phyloP scores from a whole-genome alignment of 2,888 invertebrate genomes.

The Drosophila kanekoi region DNA sequence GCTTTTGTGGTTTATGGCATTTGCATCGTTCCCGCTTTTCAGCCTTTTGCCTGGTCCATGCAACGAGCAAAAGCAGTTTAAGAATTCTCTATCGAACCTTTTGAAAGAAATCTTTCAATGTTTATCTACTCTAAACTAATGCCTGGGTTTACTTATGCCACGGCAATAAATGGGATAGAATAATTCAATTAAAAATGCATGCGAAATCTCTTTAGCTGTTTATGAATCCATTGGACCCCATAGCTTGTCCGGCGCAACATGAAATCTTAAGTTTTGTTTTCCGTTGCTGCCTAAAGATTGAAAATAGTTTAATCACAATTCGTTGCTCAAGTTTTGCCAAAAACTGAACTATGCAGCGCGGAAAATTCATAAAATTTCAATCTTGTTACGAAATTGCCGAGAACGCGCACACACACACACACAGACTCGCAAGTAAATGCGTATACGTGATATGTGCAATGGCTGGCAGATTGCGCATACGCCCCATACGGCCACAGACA shows the following conservation, averaged over 20 bases:
- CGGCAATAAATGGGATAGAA: not conserved
- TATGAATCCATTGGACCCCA: too few relatives aligned
- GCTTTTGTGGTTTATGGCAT: not conserved
- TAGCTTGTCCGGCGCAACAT: too few relatives aligned
- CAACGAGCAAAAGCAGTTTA: too few relatives aligned
- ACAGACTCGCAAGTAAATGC: not conserved
- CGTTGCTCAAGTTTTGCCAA: too few relatives aligned
- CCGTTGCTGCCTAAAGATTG: too few relatives aligned
- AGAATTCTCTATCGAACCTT: too few relatives aligned
- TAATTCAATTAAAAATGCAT: not conserved
- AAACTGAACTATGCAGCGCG: too few relatives aligned
- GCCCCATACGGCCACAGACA: not conserved
- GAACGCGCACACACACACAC: not conserved
- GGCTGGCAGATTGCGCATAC: slow-evolving; percentile 30
- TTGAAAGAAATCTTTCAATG: too few relatives aligned
- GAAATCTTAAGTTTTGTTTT: too few relatives aligned
- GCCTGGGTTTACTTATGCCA: too few relatives aligned
- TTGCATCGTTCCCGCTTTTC: not conserved
- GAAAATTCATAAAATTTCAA: slow-evolving; percentile 24
- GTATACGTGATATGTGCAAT: slow-evolving; percentile 3
- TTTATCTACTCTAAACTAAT: too few relatives aligned
- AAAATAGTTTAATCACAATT: too few relatives aligned
- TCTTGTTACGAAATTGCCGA: slow-evolving; percentile 18
- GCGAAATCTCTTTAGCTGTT: not conserved
- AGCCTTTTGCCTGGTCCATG: not conserved